phyloP scores from a whole-genome alignment of 2,113 vertebrate genomes.

The Irena cyanogastra region DNA sequence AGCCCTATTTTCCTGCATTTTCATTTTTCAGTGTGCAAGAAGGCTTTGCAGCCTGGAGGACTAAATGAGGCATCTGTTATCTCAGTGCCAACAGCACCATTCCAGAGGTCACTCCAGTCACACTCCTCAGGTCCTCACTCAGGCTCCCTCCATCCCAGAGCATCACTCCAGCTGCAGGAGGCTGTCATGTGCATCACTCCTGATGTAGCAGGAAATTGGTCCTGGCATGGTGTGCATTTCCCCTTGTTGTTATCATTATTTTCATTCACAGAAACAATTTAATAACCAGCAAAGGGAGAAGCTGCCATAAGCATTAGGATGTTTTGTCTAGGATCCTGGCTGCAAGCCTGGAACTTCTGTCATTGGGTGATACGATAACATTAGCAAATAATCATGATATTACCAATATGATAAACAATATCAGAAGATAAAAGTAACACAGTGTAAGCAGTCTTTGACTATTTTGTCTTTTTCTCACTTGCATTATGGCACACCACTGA shows the following conservation, averaged over 20 bases:
- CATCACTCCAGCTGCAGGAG: neutral
- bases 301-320: neutral
- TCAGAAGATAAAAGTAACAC: neutral
- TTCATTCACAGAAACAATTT: conserved; percentile 43
- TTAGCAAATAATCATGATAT: conserved; percentile 36
- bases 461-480: conserved; percentile 50
- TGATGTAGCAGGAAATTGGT: conserved; percentile 14
- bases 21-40: neutral
- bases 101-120: neutral
- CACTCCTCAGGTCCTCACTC: neutral
- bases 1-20: neutral
- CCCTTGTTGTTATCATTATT: neutral
- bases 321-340: conserved; percentile 28
- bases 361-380: neutral
- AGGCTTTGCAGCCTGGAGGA: neutral
- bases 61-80: neutral
- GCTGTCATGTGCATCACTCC: neutral
- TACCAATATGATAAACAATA: neutral
- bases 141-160: neutral
- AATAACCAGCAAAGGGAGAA: conserved; percentile 35
- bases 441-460: neutral
- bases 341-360: conserved; percentile 15
- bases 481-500: neutral
- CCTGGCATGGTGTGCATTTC: neutral
- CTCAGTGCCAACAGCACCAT: neutral